Evolutionary conservation across 2,888 invertebrate species (phyloP).

Genomic region (Folsomia candida): DNA sequence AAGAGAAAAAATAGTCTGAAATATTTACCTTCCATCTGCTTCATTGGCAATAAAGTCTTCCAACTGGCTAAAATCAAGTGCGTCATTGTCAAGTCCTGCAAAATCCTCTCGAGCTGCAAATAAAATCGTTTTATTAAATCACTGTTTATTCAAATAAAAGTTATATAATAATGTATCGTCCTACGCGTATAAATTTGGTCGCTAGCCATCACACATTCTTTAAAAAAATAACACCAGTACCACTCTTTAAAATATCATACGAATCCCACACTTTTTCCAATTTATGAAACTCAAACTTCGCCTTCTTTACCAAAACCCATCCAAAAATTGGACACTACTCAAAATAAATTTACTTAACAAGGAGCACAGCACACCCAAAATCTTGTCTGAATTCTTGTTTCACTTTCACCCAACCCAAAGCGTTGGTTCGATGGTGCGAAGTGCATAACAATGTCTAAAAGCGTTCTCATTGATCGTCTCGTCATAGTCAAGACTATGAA

Average conservation of each 20-base stretch:
- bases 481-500: neutral
- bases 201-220: neutral
- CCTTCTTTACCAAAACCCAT: too few relatives aligned
- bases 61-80: slow-evolving; percentile 73
- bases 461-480: neutral
- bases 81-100: slow-evolving; percentile 83
- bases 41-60: slow-evolving; percentile 84
- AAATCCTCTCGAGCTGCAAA: slow-evolving; percentile 73
- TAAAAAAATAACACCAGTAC: too few relatives aligned
- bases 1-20: neutral
- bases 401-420: neutral
- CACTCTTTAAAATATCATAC: too few relatives aligned
- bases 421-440: neutral
- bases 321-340: too few relatives aligned
- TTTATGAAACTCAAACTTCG: too few relatives aligned
- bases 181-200: neutral
- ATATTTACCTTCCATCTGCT: slow-evolving; percentile 53
- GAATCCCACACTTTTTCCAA: too few relatives aligned
- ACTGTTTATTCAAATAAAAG: too few relatives aligned
- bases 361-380: too few relatives aligned
- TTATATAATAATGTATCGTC: neutral
- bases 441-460: neutral
- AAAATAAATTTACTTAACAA: too few relatives aligned
- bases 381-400: neutral
- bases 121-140: too few relatives aligned